Evolutionary conservation across 2,888 invertebrate species (phyloP), one percentile per base, ranked within the genome.

Genomic region (Drosophila lacicola): DNA sequence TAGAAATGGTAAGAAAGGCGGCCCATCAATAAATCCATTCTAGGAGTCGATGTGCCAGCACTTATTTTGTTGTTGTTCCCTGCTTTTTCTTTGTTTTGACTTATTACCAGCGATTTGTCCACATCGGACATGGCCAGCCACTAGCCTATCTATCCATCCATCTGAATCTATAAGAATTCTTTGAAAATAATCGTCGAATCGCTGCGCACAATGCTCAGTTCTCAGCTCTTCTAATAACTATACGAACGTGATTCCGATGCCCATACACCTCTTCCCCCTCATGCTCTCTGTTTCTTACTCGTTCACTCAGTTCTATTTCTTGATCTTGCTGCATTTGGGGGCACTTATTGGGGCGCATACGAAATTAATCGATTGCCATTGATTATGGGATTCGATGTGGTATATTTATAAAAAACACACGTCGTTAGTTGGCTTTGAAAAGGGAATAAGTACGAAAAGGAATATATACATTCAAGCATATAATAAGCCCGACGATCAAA

Each of bases 71-170:
- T 44, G 8, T 44, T 21, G 41, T 19, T 41, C 70, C 78, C 45
- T 45, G 46, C 33, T 42, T 63, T 49, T 39, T 63, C 8, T 44
- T 74, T 46, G n/a, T 80, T 85, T 82, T 90, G 90, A 90, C 84
- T 90, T 90, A 90, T 90, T 90, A 74, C 88, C 78, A 73, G 80
- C 89, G 90, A 91, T 91, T 91, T 91, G 91, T 91, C 91, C 89
- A 89, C 90, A 91, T 91, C 90, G 91, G 91, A 88, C 91, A 91
- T 91, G 91, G 86, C 78, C 70, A 57, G 44, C 63, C 57, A 17
- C 39, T 29, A 14, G 54, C 47, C 79, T 71, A 80, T 85, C 80
- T 60, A 64, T 64, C 81, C 56, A 68, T 69, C 70, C 10, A 62
- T 37, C 49, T 50, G 46, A 57, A 69, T 70, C 61, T 50, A 51